These are phyloP conservation scores for Gymnocephalus cernua DNA, from an alignment of 2,113 vertebrate species.

Conservation along the genomic window DNA sequence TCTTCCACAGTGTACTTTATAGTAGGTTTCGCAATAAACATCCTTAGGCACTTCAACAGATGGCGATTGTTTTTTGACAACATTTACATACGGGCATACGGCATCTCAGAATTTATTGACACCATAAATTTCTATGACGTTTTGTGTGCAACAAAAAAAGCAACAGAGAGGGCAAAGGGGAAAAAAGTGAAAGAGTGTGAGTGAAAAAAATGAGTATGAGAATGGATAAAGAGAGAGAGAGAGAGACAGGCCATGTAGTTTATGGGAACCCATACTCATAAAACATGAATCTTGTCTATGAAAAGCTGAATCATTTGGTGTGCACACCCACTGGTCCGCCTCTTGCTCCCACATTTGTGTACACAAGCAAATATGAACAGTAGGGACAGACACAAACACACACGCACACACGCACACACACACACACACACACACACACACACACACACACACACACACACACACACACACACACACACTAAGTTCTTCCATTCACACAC, in stretches of 20 bases:
- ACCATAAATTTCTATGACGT: slow-evolving; percentile 28
- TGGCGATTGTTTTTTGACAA: slow-evolving; percentile 1
- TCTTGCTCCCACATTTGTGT: slow-evolving; percentile 61
- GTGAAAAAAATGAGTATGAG: slow-evolving; percentile 2
- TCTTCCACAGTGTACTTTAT: slow-evolving; percentile 2
- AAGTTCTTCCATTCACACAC: slow-evolving; percentile 51
- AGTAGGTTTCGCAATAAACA: slow-evolving; percentile 37
- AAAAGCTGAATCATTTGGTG: slow-evolving; percentile 76
- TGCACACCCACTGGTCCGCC: slow-evolving; percentile 49
- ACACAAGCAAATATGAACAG: slow-evolving; percentile 46
- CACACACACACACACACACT: too few species aligned
- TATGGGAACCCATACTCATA: slow-evolving; percentile 73
- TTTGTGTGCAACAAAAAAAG: slow-evolving; percentile 25
- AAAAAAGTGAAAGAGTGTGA: neutral
- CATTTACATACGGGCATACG: slow-evolving; percentile 14
- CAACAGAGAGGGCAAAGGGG: neutral
- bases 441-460: too few species aligned
- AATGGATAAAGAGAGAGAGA: slow-evolving; percentile 14
- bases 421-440: too few species aligned
- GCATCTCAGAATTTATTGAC: slow-evolving; percentile 26
- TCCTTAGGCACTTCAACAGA: slow-evolving; percentile 10
- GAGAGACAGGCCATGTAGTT: slow-evolving; percentile 57
- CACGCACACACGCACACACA: neutral
- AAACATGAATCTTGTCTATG: slow-evolving; percentile 82
- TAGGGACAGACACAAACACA: slow-evolving; percentile 7